Evolutionary conservation across 2,888 invertebrate species (phyloP), one percentile per base, ranked within the genome.

Genomic region (Drosophila monieri): DNA sequence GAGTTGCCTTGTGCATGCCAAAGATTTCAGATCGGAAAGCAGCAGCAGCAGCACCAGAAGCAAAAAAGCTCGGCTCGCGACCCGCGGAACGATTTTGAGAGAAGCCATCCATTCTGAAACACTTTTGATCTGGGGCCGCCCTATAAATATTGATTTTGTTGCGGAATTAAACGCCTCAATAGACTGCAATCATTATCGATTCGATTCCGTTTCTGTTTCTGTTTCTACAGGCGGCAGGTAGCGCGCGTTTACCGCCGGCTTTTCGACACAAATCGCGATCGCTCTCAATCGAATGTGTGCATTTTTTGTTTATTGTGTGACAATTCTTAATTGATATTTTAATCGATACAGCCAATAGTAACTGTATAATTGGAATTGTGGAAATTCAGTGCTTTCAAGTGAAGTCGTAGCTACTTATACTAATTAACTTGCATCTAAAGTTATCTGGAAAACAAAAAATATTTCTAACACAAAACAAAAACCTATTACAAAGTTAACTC

Each of bases 1-100:
- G 89, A 87, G 88, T 86, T 88, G 88, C 80, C 87, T 86, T 86
- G 86, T 81, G 87, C 83, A 85, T 86, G 88, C 77, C 89, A 78
- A 85, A 84, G 86, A 81, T 88, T 85, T 85, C 88, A 84, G 78
- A 88, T 85, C 88, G 81, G 80, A 72, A 52, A 69, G 72, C 69
- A 69, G 53, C 62, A 69, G 64, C 61, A 54, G 49, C 46, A 59
- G 61, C 74, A 74, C 64, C 67, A 65, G 32, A 18, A 60, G 51
- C 61, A 25, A 15, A 61, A 70, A 80, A 83, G 77, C 88, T 83
- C 61, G 78, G 85, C 68, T 85, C 76, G 81, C 65, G 67, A 48
- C 52, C 51, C 77, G 80, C 74, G 85, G 30, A 69, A 35, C 53
- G 58, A 43, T 47, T 52, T 44, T 25, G 32, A 15, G 39, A 41